Percentiles rank a stretch among this genome's conserved stretches.
phyloP scores from a whole-genome alignment of 2,113 vertebrate species.

The Epinephelus fuscoguttatus region DNA sequence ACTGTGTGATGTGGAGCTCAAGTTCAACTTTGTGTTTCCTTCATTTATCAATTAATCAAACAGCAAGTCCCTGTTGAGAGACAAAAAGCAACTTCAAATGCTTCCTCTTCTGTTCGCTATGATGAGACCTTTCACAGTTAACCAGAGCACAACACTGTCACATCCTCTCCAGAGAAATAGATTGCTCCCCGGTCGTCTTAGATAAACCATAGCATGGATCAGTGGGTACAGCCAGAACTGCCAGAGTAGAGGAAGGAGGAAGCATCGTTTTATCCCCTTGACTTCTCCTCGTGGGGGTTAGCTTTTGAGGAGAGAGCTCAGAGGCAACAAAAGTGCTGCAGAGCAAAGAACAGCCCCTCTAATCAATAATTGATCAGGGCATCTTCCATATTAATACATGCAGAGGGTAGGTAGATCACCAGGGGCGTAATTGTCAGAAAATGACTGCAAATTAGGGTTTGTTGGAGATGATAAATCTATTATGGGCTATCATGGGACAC shows the following conservation, averaged over 20 bases:
- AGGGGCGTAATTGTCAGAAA: slow-evolving; percentile 28
- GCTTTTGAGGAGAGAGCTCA: slow-evolving; percentile 24
- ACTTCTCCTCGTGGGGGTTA: slow-evolving; percentile 14
- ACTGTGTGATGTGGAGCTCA: not conserved
- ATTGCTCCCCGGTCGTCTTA: slow-evolving; percentile 14
- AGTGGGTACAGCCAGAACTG: not conserved
- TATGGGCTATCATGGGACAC: not conserved
- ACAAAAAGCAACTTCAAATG: slow-evolving; percentile 1
- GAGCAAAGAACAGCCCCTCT: slow-evolving; percentile 31
- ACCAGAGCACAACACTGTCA: slow-evolving; percentile 21
- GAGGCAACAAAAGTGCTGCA: slow-evolving; percentile 37
- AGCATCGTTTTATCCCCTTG: slow-evolving; percentile 35
- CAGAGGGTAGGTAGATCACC: slow-evolving; percentile 28
- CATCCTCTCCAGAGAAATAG: slow-evolving; percentile 10
- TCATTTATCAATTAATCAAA: slow-evolving; percentile 17
- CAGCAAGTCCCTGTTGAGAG: not conserved
- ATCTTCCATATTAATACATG: slow-evolving; percentile 68
- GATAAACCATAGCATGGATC: slow-evolving; percentile 37
- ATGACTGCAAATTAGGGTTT: slow-evolving; percentile 42
- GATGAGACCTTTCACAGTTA: slow-evolving; percentile 18
- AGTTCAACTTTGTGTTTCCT: not conserved
- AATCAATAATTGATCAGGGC: slow-evolving; percentile 74
- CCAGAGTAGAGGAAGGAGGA: slow-evolving; percentile 12
- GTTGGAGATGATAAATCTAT: slow-evolving; percentile 30
- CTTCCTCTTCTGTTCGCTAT: not conserved